Percentiles rank a stretch among this genome's conserved stretches.
phyloP scores from a whole-genome alignment of 2,797 vertebrate species.

The Serranus cabrilla region DNA sequence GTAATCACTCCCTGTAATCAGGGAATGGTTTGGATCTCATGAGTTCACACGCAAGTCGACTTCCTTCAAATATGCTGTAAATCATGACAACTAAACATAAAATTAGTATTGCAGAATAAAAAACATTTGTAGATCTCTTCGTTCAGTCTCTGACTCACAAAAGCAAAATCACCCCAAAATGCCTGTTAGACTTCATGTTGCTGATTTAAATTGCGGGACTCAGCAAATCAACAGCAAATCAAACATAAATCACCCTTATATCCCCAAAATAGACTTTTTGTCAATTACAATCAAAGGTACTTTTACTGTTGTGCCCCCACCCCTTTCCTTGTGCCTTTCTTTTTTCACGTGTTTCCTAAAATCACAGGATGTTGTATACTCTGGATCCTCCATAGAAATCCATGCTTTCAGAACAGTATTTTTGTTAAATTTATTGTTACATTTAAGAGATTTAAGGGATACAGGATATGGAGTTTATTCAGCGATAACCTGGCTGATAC shows the following conservation, averaged over 20 bases:
- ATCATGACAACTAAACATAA: slow-evolving; percentile 31
- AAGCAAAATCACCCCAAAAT: slow-evolving; percentile 85
- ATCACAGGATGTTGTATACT: slow-evolving; percentile 55
- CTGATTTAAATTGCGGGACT: slow-evolving; percentile 92
- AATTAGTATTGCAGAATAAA: slow-evolving; percentile 15
- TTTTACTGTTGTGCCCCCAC: slow-evolving; percentile 72
- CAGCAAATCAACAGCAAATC: slow-evolving; percentile 91
- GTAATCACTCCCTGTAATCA: slow-evolving; percentile 64
- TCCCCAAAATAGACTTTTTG: slow-evolving; percentile 89
- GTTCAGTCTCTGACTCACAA: slow-evolving; percentile 52
- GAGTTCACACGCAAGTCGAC: slow-evolving; percentile 19
- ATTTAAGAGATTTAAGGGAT: background rate
- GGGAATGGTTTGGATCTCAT: slow-evolving; percentile 72
- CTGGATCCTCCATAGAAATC: slow-evolving; percentile 20
- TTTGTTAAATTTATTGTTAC: background rate
- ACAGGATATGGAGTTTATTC: too few species aligned
- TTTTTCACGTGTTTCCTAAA: slow-evolving; percentile 37
- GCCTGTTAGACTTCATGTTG: slow-evolving; percentile 87
- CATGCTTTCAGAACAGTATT: background rate
- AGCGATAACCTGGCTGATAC: too few species aligned
- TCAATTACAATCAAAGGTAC: slow-evolving; percentile 94
- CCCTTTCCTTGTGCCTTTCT: slow-evolving; percentile 10
- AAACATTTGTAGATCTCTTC: background rate
- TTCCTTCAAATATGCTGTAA: slow-evolving; percentile 32
- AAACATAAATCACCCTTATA: slow-evolving; percentile 82